A percentile compares a stretch with the other conserved stretches of the same genome.
phyloP scores from a whole-genome alignment of 2,113 vertebrate genomes.

The Hydropotes inermis region DNA sequence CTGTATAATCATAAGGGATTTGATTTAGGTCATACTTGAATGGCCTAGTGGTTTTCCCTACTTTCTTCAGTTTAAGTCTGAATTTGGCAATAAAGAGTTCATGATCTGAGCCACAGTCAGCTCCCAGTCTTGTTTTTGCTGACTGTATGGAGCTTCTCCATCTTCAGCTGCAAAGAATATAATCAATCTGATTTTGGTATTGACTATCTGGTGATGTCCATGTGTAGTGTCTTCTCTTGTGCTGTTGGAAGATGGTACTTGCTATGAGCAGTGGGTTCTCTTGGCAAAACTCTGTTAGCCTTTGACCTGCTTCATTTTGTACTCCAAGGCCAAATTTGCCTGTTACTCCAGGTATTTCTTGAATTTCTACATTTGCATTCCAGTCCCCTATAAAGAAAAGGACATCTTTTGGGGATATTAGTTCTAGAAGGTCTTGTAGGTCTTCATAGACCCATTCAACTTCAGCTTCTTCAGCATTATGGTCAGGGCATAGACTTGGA shows the following conservation, averaged over 20 bases:
- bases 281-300: neutral
- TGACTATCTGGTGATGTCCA: neutral
- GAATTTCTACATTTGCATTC: neutral
- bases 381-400: neutral
- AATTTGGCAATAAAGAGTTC: neutral
- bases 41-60: neutral
- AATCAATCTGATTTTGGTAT: neutral
- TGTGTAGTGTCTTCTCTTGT: neutral
- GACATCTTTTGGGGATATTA: neutral
- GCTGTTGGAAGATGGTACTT: neutral
- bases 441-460: neutral
- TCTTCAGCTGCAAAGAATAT: neutral
- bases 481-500: neutral
- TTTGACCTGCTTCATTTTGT: neutral
- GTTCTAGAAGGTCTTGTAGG: neutral
- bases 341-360: neutral
- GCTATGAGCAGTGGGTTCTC: neutral
- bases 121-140: neutral
- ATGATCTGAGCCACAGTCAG: neutral
- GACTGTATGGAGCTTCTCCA: neutral
- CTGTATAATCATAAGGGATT: neutral
- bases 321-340: neutral
- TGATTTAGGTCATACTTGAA: neutral
- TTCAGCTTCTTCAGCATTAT: neutral
- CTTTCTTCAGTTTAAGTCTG: neutral